Conservation (phyloP, 2,888 invertebrate genomes). For the Nomada hirtipes region DNA sequence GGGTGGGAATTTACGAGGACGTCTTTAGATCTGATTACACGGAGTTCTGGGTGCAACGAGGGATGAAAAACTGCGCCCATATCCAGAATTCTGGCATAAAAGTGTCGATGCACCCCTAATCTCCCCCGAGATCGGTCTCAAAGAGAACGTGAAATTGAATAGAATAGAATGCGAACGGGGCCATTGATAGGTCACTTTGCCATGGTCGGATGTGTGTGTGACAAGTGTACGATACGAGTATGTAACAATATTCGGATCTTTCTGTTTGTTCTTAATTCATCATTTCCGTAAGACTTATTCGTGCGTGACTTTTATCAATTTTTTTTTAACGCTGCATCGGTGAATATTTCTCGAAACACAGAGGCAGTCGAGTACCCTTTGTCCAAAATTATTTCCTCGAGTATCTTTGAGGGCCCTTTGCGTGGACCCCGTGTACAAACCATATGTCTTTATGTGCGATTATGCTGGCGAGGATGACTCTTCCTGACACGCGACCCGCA, state of each 20-base stretch:
- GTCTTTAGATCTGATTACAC: constrained; percentile 66
- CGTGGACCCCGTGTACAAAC: constrained; percentile 74
- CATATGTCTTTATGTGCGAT: constrained; percentile 76
- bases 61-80: constrained; percentile 64
- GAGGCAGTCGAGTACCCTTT: not conserved
- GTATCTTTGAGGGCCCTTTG: constrained; percentile 64
- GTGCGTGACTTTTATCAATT: too few relatives aligned
- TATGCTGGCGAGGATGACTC: constrained; percentile 79
- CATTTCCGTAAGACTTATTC: too few relatives aligned
- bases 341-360: too few relatives aligned
- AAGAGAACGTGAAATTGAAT: not conserved
- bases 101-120: constrained; percentile 28
- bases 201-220: not conserved
- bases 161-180: not conserved
- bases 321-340: too few relatives aligned
- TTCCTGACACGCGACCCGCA: constrained; percentile 80
- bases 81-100: constrained; percentile 45
- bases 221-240: not conserved
- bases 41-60: constrained; percentile 44
- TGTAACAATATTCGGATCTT: too few relatives aligned
- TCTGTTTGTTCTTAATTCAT: too few relatives aligned
- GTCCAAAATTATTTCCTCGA: constrained; percentile 57
- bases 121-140: constrained; percentile 28
- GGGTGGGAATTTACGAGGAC: constrained; percentile 68
- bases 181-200: not conserved